Percentiles rank a stretch among this genome's conserved stretches.
phyloP scores from a whole-genome alignment of 37 sponge, comb jelly and placozoan genomes.

The Geodia barretti region DNA sequence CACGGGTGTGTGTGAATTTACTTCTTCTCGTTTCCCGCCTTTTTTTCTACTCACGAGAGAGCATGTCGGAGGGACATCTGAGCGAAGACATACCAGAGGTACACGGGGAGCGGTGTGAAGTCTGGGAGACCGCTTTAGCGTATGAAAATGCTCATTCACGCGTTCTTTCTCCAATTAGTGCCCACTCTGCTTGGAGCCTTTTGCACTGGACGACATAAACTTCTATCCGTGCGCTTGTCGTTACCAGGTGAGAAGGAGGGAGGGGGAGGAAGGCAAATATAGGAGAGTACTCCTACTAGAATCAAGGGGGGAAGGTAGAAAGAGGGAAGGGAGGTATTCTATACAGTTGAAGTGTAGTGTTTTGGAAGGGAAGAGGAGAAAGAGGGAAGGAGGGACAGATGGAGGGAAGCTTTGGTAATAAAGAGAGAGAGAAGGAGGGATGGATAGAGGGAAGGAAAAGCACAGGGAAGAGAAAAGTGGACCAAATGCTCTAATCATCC shows the following conservation, averaged over 20 bases:
- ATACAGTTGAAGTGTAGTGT: too few relatives aligned
- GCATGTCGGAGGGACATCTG: not conserved
- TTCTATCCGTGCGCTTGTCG: conserved; percentile 96
- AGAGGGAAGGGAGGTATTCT: too few relatives aligned
- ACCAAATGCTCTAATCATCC: too few relatives aligned
- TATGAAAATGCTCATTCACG: not conserved
- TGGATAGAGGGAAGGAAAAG: too few relatives aligned
- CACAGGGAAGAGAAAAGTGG: too few relatives aligned
- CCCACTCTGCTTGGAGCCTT: conserved; percentile 95
- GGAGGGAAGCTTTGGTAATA: too few relatives aligned
- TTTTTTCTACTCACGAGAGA: not conserved
- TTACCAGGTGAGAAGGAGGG: conserved; percentile 88
- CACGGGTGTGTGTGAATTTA: not conserved
- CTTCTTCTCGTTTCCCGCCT: not conserved
- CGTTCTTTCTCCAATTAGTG: conserved; percentile 71
- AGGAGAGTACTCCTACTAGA: too few relatives aligned
- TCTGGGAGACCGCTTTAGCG: not conserved
- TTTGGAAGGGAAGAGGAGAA: too few relatives aligned
- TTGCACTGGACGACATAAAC: conserved; percentile 91
- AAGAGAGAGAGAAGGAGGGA: too few relatives aligned
- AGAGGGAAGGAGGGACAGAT: too few relatives aligned
- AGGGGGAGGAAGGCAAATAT: too few relatives aligned
- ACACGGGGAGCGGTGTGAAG: not conserved
- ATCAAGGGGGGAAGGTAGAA: too few relatives aligned
- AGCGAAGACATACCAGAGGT: not conserved